Evolutionary conservation across 2,113 vertebrate genomes (phyloP).

Genomic region (Peromyscus leucopus): DNA sequence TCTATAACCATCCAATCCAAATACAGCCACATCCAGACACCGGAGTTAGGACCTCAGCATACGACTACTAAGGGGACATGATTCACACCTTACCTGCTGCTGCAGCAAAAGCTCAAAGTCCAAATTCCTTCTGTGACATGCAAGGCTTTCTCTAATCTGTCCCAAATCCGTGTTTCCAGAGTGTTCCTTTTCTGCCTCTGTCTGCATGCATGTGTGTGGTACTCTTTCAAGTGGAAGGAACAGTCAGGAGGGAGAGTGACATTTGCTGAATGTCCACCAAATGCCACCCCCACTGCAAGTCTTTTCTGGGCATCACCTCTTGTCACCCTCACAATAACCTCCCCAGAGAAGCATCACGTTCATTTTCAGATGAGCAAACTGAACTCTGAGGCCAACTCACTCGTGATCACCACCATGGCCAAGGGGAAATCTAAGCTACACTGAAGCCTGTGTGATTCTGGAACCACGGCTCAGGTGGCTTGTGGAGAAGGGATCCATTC

Average conservation of each 20-base stretch:
- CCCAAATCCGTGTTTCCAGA: background rate
- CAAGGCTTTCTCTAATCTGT: background rate
- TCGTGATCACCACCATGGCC: background rate
- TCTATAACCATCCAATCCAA: background rate
- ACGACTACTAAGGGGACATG: background rate
- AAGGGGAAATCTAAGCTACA: background rate
- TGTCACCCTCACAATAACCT: background rate
- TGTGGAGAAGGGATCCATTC: background rate
- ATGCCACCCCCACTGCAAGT: background rate
- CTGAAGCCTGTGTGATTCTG: background rate
- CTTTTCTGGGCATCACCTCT: background rate
- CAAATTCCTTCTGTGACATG: background rate
- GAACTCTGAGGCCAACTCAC: background rate
- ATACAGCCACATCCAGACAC: background rate
- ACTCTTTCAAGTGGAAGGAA: background rate
- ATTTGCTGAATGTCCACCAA: background rate
- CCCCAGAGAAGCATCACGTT: background rate
- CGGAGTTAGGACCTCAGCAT: background rate
- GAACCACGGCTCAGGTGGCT: background rate
- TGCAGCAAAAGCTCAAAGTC: background rate
- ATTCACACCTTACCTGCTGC: background rate
- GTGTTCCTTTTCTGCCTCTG: background rate
- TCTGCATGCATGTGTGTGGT: fast-evolving
- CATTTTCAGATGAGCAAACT: background rate
- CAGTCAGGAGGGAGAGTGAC: background rate